Base-by-base conservation (phyloP, 2,797 vertebrate species). In the Phataginus tricuspis region DNA sequence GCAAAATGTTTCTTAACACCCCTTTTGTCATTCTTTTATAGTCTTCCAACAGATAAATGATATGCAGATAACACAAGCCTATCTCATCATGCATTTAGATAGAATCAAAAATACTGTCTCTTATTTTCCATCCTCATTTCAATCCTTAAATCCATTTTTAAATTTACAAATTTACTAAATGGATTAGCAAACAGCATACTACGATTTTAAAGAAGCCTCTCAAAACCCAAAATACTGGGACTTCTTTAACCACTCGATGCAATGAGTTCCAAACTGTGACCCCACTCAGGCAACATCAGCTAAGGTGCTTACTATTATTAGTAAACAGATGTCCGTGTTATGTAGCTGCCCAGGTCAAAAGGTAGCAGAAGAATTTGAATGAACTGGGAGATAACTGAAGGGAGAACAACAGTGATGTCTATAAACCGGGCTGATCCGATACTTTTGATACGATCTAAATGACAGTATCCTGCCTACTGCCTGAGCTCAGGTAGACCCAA, bases 141-240 rank as follows among this genome's bases (percentile, higher is more conserved):
- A 69, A 82, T 85, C 69, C 53, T 87, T 82, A 94, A 93, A 87
- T 53, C 53, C n/a, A 64, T 85, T 90, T n/a, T 55, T 90, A 95
- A 93, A 49, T 45, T 23, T 59, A n/a, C 21, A 86, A 79, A 57
- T 51, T 89, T 82, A 39, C 78, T 57, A 94, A 79, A 49, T 66
- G 10, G 9, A 87, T 61, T 74, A 90, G 21, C 42, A 94, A 91
- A 39, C 3, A 53, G 8, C 19, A 90, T 68, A 37, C 21, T 85
- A 57, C n/a, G 34, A 49, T 45, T 95, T 95, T 87, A 90, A 91
- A 72, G 45, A 77, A 89, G 6, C 0, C 45, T 49, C 74, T 92
- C 55, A 75, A 91, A 83, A 93, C 49, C 49, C 72, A 53, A 96
- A 93, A 53, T 59, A 10, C 27, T 66, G 23, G 29, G 15, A 31